These are phyloP conservation scores for Epizoanthus ramosus DNA, from an alignment of 92 coral and sea anemone genomes.

Conservation along the genomic window DNA sequence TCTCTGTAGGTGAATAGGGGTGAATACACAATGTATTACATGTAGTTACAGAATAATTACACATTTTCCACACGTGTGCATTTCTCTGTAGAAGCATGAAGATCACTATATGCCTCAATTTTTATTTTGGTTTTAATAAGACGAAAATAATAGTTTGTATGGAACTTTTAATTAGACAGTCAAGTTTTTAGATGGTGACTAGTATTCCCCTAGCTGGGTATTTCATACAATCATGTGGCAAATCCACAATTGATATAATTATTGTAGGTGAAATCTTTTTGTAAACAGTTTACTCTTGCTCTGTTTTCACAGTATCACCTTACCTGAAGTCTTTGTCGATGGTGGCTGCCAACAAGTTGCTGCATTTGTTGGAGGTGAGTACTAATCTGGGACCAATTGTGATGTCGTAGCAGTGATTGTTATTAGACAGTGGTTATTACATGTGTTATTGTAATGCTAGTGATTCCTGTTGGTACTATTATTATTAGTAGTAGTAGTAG, in stretches of 20 bases:
- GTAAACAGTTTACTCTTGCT: too few relatives aligned
- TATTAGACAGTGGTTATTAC: not conserved
- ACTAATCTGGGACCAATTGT: not conserved
- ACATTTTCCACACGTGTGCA: too few relatives aligned
- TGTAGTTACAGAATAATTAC: not conserved
- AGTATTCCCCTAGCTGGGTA: too few relatives aligned
- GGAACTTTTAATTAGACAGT: too few relatives aligned
- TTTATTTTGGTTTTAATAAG: too few relatives aligned
- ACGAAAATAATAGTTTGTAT: too few relatives aligned
- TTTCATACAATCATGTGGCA: too few relatives aligned
- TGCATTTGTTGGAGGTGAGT: conserved; percentile 88
- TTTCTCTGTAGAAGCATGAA: too few relatives aligned
- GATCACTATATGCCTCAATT: too few relatives aligned
- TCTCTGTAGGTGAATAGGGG: not conserved
- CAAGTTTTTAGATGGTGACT: too few relatives aligned
- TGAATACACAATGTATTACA: not conserved
- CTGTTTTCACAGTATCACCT: conserved; percentile 76
- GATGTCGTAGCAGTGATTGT: not conserved
- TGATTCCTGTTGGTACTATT: not conserved
- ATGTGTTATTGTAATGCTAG: not conserved
- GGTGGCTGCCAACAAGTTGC: conserved; percentile 97
- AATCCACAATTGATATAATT: too few relatives aligned
- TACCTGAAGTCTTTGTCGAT: conserved; percentile 95
- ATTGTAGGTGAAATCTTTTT: too few relatives aligned
- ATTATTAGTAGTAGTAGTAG: not conserved